Evolutionary conservation across 2,888 invertebrate species (phyloP).

Genomic region (Nymphalis c-album): DNA sequence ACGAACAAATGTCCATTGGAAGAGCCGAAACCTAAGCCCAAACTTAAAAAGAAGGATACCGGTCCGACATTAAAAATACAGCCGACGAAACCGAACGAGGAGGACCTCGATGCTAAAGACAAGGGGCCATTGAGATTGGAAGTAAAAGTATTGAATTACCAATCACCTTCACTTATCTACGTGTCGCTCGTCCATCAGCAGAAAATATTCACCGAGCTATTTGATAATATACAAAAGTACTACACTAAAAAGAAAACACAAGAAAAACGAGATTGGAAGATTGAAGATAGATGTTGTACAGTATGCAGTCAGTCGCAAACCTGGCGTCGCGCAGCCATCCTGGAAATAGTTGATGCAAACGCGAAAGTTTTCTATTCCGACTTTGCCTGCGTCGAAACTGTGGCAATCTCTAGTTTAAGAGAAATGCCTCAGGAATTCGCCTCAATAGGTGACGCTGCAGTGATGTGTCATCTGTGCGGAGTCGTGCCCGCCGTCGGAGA

Average conservation of each 20-base stretch:
- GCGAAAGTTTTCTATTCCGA: constrained; percentile 85
- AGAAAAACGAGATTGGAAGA: constrained; percentile 69
- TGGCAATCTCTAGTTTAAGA: constrained; percentile 71
- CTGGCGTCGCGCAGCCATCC: constrained; percentile 84
- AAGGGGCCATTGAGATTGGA: constrained; percentile 75
- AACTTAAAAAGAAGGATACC: constrained; percentile 37
- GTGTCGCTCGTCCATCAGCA: constrained; percentile 76
- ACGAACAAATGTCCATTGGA: constrained; percentile 54
- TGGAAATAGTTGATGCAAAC: constrained; percentile 60
- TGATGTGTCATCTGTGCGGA: constrained; percentile 86
- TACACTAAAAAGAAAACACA: constrained; percentile 59
- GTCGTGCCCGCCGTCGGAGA: constrained; percentile 85
- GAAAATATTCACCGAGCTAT: constrained; percentile 70
- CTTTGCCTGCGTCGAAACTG: constrained; percentile 79
- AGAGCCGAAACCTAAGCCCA: constrained; percentile 37
- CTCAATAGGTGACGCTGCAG: constrained; percentile 79
- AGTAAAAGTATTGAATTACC: constrained; percentile 73
- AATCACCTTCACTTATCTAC: constrained; percentile 83
- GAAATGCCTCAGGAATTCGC: constrained; percentile 76
- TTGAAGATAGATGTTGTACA: constrained; percentile 74
- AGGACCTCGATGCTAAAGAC: constrained; percentile 65
- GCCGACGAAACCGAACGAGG: constrained; percentile 39
- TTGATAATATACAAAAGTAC: constrained; percentile 78
- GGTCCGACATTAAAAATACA: constrained; percentile 51
- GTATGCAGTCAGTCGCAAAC: constrained; percentile 71